A percentile compares a stretch with the other conserved stretches of the same genome.
Evolutionary conservation across 2,888 invertebrate species (phyloP).

Genomic region (Cotesia congregata): DNA sequence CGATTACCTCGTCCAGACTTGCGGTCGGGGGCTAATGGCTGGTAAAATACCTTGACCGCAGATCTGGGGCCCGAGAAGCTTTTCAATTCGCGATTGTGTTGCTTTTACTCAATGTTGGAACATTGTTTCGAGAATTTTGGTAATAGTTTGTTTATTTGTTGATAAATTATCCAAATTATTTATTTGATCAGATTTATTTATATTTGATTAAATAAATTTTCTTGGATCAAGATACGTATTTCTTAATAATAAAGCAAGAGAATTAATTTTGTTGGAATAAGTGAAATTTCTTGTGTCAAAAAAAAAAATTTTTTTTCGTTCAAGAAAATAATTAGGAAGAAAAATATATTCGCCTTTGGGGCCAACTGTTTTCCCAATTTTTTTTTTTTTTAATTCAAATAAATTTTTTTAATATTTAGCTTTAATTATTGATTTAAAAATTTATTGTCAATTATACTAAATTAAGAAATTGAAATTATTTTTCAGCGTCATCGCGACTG

Average conservation of each 20-base stretch:
- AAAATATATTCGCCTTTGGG: too few relatives aligned
- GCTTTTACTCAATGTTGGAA: neutral
- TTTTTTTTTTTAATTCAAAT: neutral
- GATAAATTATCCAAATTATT: too few relatives aligned
- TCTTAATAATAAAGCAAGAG: too few relatives aligned
- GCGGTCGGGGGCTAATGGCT: conserved; percentile 66
- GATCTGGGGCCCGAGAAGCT: conserved; percentile 40
- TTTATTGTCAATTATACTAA: neutral
- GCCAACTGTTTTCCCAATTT: too few relatives aligned
- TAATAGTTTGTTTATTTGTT: too few relatives aligned
- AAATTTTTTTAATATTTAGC: neutral
- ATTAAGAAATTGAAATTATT: conserved; percentile 31
- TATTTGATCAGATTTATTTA: too few relatives aligned
- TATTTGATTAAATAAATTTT: too few relatives aligned
- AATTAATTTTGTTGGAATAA: too few relatives aligned
- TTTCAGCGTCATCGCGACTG: conserved; percentile 72
- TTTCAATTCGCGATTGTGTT: neutral
- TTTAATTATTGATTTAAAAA: neutral
- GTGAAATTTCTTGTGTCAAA: too few relatives aligned
- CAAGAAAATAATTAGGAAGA: too few relatives aligned
- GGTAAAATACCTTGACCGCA: conserved; percentile 65
- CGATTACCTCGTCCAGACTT: conserved; percentile 61
- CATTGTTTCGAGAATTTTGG: neutral
- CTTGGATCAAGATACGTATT: too few relatives aligned
- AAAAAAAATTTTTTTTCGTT: too few relatives aligned